A percentile compares a stretch with the other conserved stretches of the same genome.
These are phyloP conservation scores for Eumeta japonica DNA, from an alignment of 1,140 invertebrate species.

Conservation along the genomic window DNA sequence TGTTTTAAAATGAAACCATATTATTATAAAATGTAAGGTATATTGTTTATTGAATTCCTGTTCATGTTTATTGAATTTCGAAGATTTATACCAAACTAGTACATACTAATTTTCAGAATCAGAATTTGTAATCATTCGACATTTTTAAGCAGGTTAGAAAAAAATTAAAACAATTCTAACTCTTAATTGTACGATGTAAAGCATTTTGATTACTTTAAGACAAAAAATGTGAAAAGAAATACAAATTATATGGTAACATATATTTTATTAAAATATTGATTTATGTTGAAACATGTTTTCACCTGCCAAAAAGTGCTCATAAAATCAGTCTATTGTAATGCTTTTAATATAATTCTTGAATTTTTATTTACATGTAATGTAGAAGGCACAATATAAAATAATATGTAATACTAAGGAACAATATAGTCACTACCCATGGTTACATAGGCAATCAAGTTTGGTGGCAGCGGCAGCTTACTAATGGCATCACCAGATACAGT, in stretches of 20 bases:
- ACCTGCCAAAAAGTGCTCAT: too few relatives aligned
- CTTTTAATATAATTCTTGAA: too few relatives aligned
- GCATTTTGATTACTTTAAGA: too few relatives aligned
- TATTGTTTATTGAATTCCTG: slow-evolving; percentile 4
- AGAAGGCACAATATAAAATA: slow-evolving; percentile 17
- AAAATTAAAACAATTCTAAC: too few relatives aligned
- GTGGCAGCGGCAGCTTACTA: slow-evolving; percentile 39
- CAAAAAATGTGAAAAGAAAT: too few relatives aligned
- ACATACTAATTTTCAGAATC: slow-evolving; percentile 4
- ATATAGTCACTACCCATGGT: slow-evolving; percentile 48
- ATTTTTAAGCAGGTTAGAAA: too few relatives aligned
- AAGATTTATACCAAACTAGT: slow-evolving; percentile 1
- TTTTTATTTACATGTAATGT: too few relatives aligned
- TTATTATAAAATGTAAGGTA: slow-evolving; percentile 6
- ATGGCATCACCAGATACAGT: slow-evolving; percentile 37
- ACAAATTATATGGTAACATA: too few relatives aligned
- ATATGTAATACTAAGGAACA: slow-evolving; percentile 25
- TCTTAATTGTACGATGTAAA: too few relatives aligned
- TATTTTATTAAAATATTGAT: slow-evolving; percentile 27
- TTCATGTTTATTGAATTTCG: slow-evolving; percentile 5
- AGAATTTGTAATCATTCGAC: slow-evolving; percentile 21
- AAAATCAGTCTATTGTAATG: too few relatives aligned
- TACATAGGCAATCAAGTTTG: slow-evolving; percentile 44
- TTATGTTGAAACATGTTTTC: too few relatives aligned
- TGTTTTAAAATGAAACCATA: slow-evolving; percentile 33